These are phyloP conservation scores for Potorous gilbertii DNA, from an alignment of 2,797 vertebrate species.

Conservation along the genomic window DNA sequence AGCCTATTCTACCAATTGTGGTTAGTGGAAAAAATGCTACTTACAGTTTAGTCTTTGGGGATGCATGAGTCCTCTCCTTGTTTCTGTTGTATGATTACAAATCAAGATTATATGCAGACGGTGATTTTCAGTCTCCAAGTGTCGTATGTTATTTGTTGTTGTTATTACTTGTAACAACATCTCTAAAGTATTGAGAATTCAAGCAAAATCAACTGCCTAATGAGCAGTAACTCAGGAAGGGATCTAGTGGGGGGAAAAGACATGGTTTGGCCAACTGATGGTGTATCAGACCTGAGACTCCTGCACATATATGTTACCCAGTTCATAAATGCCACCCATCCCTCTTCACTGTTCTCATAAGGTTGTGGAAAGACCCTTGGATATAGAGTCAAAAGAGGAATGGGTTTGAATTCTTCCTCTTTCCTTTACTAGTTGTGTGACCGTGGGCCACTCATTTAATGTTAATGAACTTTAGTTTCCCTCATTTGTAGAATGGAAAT, in stretches of 20 bases:
- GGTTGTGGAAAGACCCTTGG: neutral
- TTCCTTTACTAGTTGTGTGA: neutral
- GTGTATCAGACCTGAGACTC: neutral
- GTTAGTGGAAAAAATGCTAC: neutral
- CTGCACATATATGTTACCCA: neutral
- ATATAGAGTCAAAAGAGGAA: neutral
- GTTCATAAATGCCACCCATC: neutral
- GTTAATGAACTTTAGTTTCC: neutral
- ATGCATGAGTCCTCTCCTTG: neutral
- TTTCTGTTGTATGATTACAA: neutral
- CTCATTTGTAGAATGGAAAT: neutral
- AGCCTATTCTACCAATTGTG: too few species aligned
- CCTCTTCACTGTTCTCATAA: neutral
- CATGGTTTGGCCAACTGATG: neutral
- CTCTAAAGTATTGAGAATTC: neutral
- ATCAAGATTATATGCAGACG: neutral
- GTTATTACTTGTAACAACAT: neutral
- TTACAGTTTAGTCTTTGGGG: neutral
- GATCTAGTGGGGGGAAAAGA: neutral
- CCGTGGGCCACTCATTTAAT: neutral
- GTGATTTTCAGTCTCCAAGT: neutral
- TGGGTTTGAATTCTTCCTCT: neutral
- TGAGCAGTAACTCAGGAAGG: neutral
- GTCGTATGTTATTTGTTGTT: neutral
- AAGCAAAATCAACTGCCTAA: neutral